Percentiles rank a stretch among this genome's conserved stretches.
Conservation (phyloP, 2,888 invertebrate species). For the Gnatocerus cornutus region DNA sequence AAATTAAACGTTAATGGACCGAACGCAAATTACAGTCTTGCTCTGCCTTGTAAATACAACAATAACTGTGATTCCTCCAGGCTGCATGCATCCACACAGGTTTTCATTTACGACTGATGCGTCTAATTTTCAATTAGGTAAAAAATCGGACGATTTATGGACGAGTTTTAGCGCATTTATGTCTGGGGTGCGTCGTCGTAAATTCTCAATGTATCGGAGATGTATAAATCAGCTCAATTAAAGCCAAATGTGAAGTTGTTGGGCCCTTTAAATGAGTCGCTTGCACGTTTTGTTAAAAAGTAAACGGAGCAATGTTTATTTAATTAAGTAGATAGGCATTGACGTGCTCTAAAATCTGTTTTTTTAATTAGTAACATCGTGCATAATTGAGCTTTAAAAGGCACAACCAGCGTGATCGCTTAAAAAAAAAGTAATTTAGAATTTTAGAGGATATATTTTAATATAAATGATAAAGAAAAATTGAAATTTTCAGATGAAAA, state of each 20-base stretch:
- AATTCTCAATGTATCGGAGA: slow-evolving; percentile 12
- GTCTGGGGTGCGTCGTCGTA: slow-evolving; percentile 28
- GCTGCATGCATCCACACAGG: slow-evolving; percentile 14
- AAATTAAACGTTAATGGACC: slow-evolving; percentile 47
- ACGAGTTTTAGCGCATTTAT: slow-evolving; percentile 12
- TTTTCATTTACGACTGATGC: slow-evolving; percentile 25
- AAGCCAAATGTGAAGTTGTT: slow-evolving; percentile 23
- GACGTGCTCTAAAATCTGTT: no score
- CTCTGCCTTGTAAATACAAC: slow-evolving; percentile 34
- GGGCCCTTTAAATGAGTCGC: background rate
- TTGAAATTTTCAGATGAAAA: no score
- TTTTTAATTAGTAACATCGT: no score
- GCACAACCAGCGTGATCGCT: no score
- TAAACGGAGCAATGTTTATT: background rate
- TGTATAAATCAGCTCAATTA: slow-evolving; percentile 30
- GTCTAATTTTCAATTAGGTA: slow-evolving; percentile 38
- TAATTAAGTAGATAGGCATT: background rate
- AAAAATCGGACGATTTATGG: slow-evolving; percentile 33
- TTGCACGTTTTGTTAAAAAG: background rate
- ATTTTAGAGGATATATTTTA: no score
- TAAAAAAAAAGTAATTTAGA: no score
- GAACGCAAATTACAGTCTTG: slow-evolving; percentile 44
- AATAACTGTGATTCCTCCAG: slow-evolving; percentile 24
- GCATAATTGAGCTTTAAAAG: no score
- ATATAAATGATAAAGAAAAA: no score